phyloP scores from a whole-genome alignment of 1,140 invertebrate species.

The Adoxophyes honmai region DNA sequence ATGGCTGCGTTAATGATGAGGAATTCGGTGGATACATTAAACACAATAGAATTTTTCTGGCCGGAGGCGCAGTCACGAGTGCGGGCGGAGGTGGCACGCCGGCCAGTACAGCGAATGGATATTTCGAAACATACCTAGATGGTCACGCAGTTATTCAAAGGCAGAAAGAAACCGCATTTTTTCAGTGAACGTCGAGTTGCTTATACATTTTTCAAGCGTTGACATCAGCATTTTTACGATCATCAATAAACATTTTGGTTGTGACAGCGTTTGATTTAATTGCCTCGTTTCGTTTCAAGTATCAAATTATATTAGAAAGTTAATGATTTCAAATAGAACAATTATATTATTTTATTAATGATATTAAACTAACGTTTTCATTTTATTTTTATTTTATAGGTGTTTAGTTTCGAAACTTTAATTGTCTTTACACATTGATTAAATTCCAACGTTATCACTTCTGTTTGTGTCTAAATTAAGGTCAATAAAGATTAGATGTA shows the following conservation, averaged over 20 bases:
- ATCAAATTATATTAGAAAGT: no score
- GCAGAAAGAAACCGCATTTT: slow-evolving; percentile 20
- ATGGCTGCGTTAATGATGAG: slow-evolving; percentile 58
- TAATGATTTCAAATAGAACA: no score
- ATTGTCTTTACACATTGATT: neutral
- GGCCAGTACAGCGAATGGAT: slow-evolving; percentile 35
- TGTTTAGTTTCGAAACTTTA: no score
- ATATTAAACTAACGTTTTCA: no score
- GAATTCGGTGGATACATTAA: slow-evolving; percentile 65
- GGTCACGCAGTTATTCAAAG: slow-evolving; percentile 46
- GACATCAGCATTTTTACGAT: no score
- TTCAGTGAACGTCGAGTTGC: no score
- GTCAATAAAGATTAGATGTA: neutral
- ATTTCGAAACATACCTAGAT: slow-evolving; percentile 43
- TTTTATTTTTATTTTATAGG: no score
- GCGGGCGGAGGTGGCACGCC: slow-evolving; percentile 32
- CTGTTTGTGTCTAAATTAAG: neutral
- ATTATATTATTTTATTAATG: no score
- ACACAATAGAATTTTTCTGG: slow-evolving; percentile 73
- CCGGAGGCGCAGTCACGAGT: slow-evolving; percentile 57
- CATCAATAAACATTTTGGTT: no score
- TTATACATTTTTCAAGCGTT: no score
- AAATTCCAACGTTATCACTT: neutral
- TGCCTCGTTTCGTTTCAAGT: no score
- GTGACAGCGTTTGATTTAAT: no score